Percentiles rank a stretch among this genome's conserved stretches.
Conservation (phyloP, 2,888 invertebrate genomes). For the Theretra japonica region DNA sequence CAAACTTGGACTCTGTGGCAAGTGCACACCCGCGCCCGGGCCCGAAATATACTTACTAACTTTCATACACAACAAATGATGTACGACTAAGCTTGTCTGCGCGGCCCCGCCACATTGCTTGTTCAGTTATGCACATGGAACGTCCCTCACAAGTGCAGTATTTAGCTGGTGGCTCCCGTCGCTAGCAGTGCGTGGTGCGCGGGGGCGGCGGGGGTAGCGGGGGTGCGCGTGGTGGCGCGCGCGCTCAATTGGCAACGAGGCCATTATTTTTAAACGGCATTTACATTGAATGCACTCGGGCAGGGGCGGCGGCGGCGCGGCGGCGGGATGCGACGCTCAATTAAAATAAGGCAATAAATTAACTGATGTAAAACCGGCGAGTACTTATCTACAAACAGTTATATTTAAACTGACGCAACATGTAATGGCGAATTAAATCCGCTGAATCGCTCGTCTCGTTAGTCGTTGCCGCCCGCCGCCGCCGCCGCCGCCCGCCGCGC, state of each 20-base stretch:
- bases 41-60: neutral
- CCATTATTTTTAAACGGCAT: conserved; percentile 74
- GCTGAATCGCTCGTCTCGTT: neutral
- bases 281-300: conserved; percentile 78
- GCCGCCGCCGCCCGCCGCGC: too few relatives aligned
- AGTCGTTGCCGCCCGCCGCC: neutral
- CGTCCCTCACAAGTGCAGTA: neutral
- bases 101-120: neutral
- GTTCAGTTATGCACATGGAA: neutral
- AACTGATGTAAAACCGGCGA: conserved; percentile 43
- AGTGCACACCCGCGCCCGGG: neutral
- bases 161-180: too few relatives aligned
- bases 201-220: neutral
- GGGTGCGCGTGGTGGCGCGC: conserved; percentile 35
- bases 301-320: neutral
- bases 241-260: conserved; percentile 64
- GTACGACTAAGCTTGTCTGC: neutral
- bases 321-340: conserved; percentile 65
- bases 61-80: neutral
- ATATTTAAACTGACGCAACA: conserved; percentile 2
- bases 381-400: conserved; percentile 14
- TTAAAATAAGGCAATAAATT: conserved; percentile 80
- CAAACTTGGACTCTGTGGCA: neutral
- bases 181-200: neutral
- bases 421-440: conserved; percentile 22